Evolutionary conservation across 2,113 vertebrate genomes (phyloP).

Genomic region (Hyaena hyaena): DNA sequence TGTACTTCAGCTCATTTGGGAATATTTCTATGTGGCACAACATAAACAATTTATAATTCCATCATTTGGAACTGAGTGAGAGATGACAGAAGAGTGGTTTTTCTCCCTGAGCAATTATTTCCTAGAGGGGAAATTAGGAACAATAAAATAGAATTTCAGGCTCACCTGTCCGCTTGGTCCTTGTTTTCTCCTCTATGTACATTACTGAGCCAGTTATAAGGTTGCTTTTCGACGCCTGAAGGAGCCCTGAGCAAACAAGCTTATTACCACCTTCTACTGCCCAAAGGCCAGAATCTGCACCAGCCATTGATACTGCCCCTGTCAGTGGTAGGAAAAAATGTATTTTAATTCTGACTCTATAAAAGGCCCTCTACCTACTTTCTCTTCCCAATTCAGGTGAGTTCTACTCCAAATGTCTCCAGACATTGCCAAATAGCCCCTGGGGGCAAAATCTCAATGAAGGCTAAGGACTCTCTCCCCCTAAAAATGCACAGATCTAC

Average conservation of each 20-base stretch:
- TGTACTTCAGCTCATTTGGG: background rate
- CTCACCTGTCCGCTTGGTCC: slow-evolving; percentile 88
- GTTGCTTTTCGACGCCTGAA: slow-evolving; percentile 92
- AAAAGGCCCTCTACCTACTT: background rate
- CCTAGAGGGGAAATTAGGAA: background rate
- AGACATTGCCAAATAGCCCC: background rate
- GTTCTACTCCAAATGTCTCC: background rate
- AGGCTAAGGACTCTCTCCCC: background rate
- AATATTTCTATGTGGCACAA: background rate
- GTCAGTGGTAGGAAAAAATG: background rate
- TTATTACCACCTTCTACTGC: slow-evolving; percentile 96
- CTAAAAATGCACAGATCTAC: background rate
- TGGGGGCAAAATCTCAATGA: background rate
- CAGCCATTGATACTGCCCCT: slow-evolving; percentile 92
- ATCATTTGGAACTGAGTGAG: background rate
- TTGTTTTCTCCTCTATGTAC: slow-evolving; percentile 88
- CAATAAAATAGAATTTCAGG: background rate
- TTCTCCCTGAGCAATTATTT: background rate
- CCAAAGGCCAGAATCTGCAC: slow-evolving; percentile 91
- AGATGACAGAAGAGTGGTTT: background rate
- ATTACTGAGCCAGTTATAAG: slow-evolving; percentile 90
- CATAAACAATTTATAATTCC: background rate
- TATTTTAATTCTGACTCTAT: slow-evolving; percentile 11
- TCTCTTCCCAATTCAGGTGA: background rate
- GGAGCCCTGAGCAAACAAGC: slow-evolving; percentile 91